phyloP scores from a whole-genome alignment of 2,888 invertebrate genomes.

The Eilema sororculum region DNA sequence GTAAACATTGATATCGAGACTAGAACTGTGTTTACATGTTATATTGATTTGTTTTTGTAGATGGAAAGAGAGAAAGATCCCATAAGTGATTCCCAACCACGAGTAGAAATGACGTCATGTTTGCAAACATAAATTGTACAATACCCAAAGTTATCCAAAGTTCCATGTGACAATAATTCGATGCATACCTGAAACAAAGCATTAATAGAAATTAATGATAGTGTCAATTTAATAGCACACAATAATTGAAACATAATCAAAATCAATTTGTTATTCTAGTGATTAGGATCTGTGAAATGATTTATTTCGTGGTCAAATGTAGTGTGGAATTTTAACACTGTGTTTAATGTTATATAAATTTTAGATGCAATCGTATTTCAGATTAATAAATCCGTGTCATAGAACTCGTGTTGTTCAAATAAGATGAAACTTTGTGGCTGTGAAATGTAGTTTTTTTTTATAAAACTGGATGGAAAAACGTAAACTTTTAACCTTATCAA shows the following conservation, averaged over 20 bases:
- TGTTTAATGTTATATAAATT: no score
- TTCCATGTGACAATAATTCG: background rate
- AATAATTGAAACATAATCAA: conserved; percentile 27
- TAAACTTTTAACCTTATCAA: no score
- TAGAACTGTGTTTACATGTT: background rate
- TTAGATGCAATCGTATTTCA: no score
- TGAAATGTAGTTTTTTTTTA: no score
- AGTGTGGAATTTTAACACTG: no score
- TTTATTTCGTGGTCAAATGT: background rate
- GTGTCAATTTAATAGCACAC: conserved; percentile 18
- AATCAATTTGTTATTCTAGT: conserved; percentile 9
- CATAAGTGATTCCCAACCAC: no score
- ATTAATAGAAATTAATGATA: conserved; percentile 32
- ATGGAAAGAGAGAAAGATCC: no score
- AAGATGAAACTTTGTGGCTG: no score
- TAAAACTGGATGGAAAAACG: no score
- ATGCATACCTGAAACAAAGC: conserved; percentile 43
- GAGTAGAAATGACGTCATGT: background rate
- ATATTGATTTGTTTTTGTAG: background rate
- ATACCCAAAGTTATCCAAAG: conserved; percentile 8
- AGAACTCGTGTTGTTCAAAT: no score
- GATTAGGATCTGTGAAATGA: conserved; percentile 13
- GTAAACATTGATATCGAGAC: no score
- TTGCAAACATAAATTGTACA: background rate
- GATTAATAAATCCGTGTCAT: no score